Conservation (phyloP, 2,113 vertebrate genomes). For the Furnarius figulus region DNA sequence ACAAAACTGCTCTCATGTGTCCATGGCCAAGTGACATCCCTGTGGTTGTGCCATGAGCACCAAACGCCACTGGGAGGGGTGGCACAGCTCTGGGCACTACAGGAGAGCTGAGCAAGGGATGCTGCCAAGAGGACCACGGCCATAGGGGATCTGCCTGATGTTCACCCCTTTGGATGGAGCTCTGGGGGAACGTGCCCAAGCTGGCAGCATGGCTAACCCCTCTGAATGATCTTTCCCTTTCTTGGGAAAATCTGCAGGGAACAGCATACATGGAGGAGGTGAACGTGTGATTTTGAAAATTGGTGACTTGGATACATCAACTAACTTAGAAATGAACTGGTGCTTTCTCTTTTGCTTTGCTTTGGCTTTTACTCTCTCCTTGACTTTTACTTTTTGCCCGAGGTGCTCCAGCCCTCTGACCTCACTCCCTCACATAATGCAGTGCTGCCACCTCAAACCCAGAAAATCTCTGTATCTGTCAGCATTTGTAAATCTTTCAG, state of each 20-base stretch:
- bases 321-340: neutral
- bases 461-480: neutral
- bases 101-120: neutral
- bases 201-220: neutral
- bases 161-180: neutral
- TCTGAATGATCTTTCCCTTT: neutral
- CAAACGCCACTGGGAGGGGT: neutral
- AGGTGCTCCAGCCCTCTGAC: neutral
- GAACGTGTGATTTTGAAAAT: neutral
- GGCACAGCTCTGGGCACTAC: neutral
- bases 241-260: neutral
- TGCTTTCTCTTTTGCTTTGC: neutral
- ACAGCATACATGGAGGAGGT: neutral
- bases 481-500: neutral
- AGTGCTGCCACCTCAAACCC: neutral
- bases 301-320: neutral
- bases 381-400: neutral
- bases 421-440: accelerated
- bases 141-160: neutral
- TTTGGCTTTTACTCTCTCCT: neutral
- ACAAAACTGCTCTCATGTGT: neutral
- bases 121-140: neutral
- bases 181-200: neutral
- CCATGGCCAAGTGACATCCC: neutral
- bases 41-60: neutral